phyloP scores from a whole-genome alignment of 92 coral and sea anemone genomes.

The Zoanthus sansibaricus region DNA sequence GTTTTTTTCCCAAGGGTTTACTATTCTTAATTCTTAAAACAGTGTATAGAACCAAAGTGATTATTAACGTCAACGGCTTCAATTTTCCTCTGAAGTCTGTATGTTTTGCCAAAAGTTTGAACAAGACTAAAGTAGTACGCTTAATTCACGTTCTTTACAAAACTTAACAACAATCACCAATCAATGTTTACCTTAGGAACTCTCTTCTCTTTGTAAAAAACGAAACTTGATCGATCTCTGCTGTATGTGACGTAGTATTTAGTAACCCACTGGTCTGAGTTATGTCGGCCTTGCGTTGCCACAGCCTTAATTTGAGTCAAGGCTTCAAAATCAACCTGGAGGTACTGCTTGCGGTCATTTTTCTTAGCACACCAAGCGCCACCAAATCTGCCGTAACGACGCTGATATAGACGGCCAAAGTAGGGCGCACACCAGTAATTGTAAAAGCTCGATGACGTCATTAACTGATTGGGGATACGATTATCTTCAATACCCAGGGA shows the following conservation, averaged over 20 bases:
- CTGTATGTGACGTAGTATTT: conserved; percentile 72
- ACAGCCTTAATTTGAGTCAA: conserved; percentile 66
- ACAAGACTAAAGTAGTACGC: too few species aligned
- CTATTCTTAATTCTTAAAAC: too few species aligned
- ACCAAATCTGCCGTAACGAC: conserved; percentile 68
- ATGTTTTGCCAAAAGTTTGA: too few species aligned
- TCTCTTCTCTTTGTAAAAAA: conserved; percentile 64
- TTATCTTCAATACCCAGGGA: conserved; percentile 85
- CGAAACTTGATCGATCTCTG: conserved; percentile 69
- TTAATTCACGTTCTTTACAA: not conserved
- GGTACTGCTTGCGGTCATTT: conserved; percentile 66
- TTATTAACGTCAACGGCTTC: too few species aligned
- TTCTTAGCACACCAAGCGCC: conserved; percentile 85
- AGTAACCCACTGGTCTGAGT: conserved; percentile 83
- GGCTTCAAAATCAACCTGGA: conserved; percentile 76
- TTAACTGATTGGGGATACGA: conserved; percentile 80
- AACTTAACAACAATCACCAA: not conserved
- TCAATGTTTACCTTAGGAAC: conserved; percentile 54
- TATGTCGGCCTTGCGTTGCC: conserved; percentile 80
- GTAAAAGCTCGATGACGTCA: conserved; percentile 81
- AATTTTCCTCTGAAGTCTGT: too few species aligned
- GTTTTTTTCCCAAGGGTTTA: too few species aligned
- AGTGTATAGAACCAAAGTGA: too few species aligned
- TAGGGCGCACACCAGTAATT: conserved; percentile 81
- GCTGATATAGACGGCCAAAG: conserved; percentile 81